phyloP scores from a whole-genome alignment of 2,113 vertebrate genomes.

The Meles meles region DNA sequence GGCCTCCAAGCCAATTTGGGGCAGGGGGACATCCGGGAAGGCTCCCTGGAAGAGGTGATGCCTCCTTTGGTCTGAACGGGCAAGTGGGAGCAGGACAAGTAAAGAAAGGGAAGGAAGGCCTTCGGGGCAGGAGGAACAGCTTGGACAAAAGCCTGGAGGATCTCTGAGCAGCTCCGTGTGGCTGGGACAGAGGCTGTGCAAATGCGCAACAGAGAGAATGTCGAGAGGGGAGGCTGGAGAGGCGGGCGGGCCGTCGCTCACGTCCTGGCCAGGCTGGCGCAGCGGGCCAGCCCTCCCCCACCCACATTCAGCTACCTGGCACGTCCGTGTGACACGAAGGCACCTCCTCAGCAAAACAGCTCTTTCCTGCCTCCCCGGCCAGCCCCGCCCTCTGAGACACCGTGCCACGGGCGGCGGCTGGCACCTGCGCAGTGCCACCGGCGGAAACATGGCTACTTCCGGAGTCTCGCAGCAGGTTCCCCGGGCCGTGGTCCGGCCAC shows the following conservation, averaged over 20 bases:
- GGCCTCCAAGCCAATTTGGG: neutral
- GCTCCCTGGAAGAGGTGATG: neutral
- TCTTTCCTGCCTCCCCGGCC: conserved; percentile 50
- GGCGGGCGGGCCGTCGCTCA: neutral
- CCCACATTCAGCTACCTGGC: conserved; percentile 45
- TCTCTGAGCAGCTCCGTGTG: neutral
- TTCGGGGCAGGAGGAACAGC: neutral
- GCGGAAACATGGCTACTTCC: conserved; percentile 10
- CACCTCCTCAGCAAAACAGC: conserved; percentile 64
- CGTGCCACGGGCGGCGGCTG: neutral
- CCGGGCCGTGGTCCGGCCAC: neutral
- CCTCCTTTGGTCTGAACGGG: neutral
- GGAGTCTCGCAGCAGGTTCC: neutral
- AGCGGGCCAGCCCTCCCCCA: conserved; percentile 16
- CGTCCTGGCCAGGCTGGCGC: conserved; percentile 56
- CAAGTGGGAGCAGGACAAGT: neutral
- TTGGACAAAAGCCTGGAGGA: neutral
- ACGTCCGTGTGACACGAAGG: conserved; percentile 41
- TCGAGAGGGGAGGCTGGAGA: neutral
- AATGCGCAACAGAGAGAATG: neutral
- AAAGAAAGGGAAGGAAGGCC: neutral
- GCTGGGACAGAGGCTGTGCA: neutral
- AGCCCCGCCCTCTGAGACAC: conserved; percentile 44
- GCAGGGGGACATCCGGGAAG: neutral
- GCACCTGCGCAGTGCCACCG: neutral